Percentiles rank a stretch among this genome's conserved stretches.
Conservation (phyloP, 2,113 vertebrate genomes). For the Pheucticus melanocephalus region DNA sequence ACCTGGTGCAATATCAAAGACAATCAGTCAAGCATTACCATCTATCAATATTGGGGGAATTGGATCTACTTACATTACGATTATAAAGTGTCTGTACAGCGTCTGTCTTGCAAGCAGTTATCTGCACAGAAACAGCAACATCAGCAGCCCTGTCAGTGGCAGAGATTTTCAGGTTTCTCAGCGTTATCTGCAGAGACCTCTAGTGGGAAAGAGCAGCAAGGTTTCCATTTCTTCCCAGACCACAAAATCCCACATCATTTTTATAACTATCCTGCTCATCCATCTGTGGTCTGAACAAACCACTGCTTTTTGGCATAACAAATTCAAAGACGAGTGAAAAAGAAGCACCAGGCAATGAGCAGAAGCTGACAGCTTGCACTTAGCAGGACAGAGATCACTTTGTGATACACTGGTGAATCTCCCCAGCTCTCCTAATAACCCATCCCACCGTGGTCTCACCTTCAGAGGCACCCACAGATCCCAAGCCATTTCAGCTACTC, state of each 20-base stretch:
- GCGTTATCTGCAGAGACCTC: background rate
- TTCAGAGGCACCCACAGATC: background rate
- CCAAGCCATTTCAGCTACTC: background rate
- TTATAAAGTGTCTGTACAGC: background rate
- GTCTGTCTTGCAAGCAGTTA: background rate
- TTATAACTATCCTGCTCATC: background rate
- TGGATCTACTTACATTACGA: background rate
- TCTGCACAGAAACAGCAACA: background rate
- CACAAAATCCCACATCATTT: background rate
- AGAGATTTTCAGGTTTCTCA: background rate
- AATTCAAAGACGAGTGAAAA: background rate
- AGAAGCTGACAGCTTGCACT: background rate
- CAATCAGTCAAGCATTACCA: background rate
- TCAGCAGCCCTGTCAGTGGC: background rate
- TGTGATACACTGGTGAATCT: background rate
- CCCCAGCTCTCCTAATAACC: background rate
- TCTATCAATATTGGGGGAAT: background rate
- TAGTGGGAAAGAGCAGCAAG: background rate
- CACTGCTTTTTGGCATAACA: background rate
- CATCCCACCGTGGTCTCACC: background rate
- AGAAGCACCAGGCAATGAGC: background rate
- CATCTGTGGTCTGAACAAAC: fast-evolving
- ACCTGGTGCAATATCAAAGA: background rate
- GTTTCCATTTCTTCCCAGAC: background rate
- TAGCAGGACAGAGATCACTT: background rate